Base-by-base conservation (phyloP, 2,888 invertebrate species). In the Ormyrus thymus region DNA sequence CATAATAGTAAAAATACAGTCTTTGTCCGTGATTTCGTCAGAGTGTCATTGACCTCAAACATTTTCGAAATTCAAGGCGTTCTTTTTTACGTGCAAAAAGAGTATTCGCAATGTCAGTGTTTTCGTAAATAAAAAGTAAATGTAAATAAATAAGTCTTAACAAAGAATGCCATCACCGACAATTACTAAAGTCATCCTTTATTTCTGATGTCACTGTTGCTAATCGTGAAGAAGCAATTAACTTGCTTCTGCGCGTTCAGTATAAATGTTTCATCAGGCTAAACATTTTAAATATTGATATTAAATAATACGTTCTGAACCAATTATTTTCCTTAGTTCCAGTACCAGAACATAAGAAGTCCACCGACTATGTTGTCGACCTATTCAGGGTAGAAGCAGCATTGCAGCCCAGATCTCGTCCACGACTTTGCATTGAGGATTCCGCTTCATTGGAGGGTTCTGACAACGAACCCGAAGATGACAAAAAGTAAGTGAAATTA, bases 321-420 rank as follows among this genome's bases (percentile, higher is more conserved):
- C 29, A 29, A 29, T 29, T 29, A 1, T 29, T 29, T 29, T 6
- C 59, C 65, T 29, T 62, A 81, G 81, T 93, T 87, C 93, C 93
- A 86, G 93, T 92, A 79, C 93, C 93, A 56, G 93, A 93, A 85
- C 92, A 93, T 86, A 94, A 94, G 87, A 93, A 93, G 84, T 92
- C 93, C 62, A 93, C 93, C 82, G 94, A 94, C 88, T 95, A 94
- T 88, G 93, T 95, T 84, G 91, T 92, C 83, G 94, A 94, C 71
- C 88, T 95, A 81, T 94, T 94, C 88, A 92, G 92, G 85, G 90
- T 93, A 81, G 92, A 93, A 84, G 90, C 92, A 69, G 91, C 91
- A 51, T 89, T 91, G 71, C 90, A 91, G 82, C 90, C 92, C 13
- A 89, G 92, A 85, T 90, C 91, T 46, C 87, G 90, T 82, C 86